phyloP scores from a whole-genome alignment of 2,113 vertebrate genomes.

The Ictalurus punctatus region DNA sequence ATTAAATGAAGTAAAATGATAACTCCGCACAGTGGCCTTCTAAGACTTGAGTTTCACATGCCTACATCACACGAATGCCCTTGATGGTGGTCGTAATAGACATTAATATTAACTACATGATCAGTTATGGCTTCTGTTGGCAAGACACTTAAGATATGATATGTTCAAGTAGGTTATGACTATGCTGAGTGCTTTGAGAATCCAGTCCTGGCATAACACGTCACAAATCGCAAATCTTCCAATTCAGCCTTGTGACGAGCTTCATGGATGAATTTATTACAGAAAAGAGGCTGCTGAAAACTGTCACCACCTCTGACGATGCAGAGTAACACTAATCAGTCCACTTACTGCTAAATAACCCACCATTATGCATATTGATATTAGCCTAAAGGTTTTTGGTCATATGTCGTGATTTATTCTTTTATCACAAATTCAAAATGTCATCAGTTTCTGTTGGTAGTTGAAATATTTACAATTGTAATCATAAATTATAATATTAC shows the following conservation, averaged over 20 bases:
- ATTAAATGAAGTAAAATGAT: neutral
- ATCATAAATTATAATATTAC: neutral
- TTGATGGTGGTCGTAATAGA: neutral
- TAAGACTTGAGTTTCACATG: neutral
- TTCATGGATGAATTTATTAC: neutral
- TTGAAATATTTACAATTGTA: neutral
- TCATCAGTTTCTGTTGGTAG: neutral
- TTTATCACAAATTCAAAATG: neutral
- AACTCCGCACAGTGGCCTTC: neutral
- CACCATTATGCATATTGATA: neutral
- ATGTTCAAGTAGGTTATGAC: neutral
- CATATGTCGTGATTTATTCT: neutral
- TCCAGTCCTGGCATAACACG: neutral
- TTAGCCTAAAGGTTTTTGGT: neutral
- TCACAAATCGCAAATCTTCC: neutral
- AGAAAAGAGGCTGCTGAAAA: neutral
- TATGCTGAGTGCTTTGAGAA: neutral
- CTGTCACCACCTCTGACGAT: neutral
- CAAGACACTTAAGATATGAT: neutral
- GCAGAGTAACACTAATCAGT: neutral
- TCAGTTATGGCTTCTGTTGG: neutral
- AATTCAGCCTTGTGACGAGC: neutral
- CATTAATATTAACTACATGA: neutral
- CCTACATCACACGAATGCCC: neutral
- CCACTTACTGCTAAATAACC: neutral